Conservation (phyloP, 2,113 vertebrate species). For the Amia ocellicauda region DNA sequence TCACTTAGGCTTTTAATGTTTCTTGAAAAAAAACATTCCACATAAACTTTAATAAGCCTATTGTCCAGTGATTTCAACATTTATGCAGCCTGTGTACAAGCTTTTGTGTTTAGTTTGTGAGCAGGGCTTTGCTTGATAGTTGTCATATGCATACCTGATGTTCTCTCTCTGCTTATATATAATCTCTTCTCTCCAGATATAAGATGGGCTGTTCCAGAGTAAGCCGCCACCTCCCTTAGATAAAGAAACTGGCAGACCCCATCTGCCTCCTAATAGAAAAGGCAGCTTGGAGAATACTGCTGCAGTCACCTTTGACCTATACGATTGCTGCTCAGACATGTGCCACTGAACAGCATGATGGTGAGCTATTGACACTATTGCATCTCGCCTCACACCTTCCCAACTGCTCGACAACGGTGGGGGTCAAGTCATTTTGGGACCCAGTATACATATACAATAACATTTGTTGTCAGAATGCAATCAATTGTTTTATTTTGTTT, state of each 20-base stretch:
- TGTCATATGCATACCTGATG: slow-evolving; percentile 15
- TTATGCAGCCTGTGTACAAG: slow-evolving; percentile 33
- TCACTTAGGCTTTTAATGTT: too few species aligned
- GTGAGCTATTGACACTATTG: slow-evolving; percentile 15
- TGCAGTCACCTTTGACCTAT: slow-evolving; percentile 58
- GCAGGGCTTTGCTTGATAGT: neutral
- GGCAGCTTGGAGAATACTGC: slow-evolving; percentile 43
- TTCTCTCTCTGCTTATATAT: neutral
- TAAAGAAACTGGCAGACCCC: slow-evolving; percentile 29
- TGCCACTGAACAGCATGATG: slow-evolving; percentile 64
- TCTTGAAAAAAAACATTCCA: too few species aligned
- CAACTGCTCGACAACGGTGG: too few species aligned
- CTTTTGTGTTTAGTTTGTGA: neutral
- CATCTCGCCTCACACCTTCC: too few species aligned
- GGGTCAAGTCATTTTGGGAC: too few species aligned
- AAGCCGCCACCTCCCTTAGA: neutral
- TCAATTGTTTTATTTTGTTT: too few species aligned
- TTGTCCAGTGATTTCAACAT: slow-evolving; percentile 19
- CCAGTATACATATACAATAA: too few species aligned
- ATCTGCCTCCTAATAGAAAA: slow-evolving; percentile 58
- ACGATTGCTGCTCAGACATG: slow-evolving; percentile 58
- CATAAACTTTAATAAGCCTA: too few species aligned
- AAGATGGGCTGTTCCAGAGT: neutral
- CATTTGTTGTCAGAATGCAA: too few species aligned
- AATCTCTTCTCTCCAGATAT: neutral